Conservation (phyloP, 2,113 vertebrate species). For the Danionella cerebrum region DNA sequence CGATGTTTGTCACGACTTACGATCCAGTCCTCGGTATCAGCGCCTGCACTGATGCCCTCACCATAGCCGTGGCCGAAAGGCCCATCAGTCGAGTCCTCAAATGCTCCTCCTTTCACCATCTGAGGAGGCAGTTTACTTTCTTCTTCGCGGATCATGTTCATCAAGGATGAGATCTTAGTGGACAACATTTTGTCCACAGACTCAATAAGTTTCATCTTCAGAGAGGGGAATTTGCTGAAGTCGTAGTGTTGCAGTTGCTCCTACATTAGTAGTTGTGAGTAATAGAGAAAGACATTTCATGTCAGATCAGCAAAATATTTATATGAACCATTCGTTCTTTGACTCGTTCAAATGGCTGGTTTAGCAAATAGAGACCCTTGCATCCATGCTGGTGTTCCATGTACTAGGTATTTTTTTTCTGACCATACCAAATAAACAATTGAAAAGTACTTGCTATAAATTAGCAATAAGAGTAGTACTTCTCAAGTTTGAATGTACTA, state of each 20-base stretch:
- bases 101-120: constrained; percentile 86
- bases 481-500: too few relatives aligned
- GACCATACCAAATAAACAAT: too few relatives aligned
- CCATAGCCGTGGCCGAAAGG: constrained; percentile 91
- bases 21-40: constrained; percentile 88
- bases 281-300: background rate
- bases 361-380: too few relatives aligned
- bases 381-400: too few relatives aligned
- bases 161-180: constrained; percentile 80
- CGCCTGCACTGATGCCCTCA: constrained; percentile 88
- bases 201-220: constrained; percentile 92
- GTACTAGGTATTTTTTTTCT: too few relatives aligned
- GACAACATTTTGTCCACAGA: constrained; percentile 91
- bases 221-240: constrained; percentile 89
- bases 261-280: constrained; percentile 50
- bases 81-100: constrained; percentile 83
- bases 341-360: too few relatives aligned
- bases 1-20: constrained; percentile 87
- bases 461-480: too few relatives aligned
- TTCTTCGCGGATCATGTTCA: constrained; percentile 86
- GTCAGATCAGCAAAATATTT: background rate
- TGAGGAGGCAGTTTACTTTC: constrained; percentile 76
- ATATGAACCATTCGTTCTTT: too few relatives aligned
- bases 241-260: constrained; percentile 86
- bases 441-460: too few relatives aligned